phyloP scores from a whole-genome alignment of 2,113 vertebrate genomes.

The Colaptes auratus region DNA sequence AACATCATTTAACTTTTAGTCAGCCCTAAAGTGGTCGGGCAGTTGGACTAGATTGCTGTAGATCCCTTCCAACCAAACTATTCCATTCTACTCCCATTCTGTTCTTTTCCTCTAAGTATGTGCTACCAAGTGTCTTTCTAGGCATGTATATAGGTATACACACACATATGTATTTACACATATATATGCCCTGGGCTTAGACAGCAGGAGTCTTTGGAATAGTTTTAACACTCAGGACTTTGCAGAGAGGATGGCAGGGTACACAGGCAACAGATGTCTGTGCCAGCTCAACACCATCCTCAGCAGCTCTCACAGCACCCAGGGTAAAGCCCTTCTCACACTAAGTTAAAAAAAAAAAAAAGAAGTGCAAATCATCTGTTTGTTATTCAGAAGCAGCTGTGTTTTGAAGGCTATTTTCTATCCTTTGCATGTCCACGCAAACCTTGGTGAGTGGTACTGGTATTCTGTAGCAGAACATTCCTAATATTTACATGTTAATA shows the following conservation, averaged over 20 bases:
- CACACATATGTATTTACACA: neutral
- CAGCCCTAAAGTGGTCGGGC: neutral
- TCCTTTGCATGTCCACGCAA: slow-evolving; percentile 41
- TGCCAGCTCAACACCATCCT: neutral
- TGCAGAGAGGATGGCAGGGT: rapidly evolving
- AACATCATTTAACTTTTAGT: neutral
- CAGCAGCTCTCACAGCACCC: neutral
- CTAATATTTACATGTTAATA: neutral
- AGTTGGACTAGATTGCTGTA: neutral
- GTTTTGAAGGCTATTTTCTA: neutral
- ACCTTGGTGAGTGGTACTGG: neutral
- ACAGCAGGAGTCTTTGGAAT: neutral
- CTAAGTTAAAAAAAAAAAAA: neutral
- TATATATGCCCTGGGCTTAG: neutral
- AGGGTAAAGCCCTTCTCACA: neutral
- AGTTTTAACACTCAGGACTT: neutral
- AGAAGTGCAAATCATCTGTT: neutral
- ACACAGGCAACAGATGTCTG: rapidly evolving
- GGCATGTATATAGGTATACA: neutral
- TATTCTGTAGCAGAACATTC: neutral
- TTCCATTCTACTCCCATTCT: neutral
- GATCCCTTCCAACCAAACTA: neutral
- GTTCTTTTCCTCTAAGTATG: neutral
- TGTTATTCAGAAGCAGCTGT: neutral
- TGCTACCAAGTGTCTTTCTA: neutral